phyloP scores from a whole-genome alignment of 2,797 vertebrate species.

The Meda fulgida region DNA sequence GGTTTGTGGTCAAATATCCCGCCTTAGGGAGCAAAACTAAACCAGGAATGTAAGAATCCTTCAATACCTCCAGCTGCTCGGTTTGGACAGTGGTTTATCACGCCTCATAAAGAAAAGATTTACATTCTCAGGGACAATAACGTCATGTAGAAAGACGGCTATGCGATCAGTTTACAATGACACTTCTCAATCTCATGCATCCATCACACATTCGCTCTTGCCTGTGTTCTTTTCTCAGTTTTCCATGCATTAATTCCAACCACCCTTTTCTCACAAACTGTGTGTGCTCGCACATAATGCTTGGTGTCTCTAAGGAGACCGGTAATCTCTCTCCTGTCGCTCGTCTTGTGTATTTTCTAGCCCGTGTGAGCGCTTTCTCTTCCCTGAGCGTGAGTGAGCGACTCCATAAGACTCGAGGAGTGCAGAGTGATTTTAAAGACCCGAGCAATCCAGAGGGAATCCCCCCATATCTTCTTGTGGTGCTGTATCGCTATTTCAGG shows the following conservation, averaged over 20 bases:
- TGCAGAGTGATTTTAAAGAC: slow-evolving; percentile 42
- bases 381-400: slow-evolving; percentile 70
- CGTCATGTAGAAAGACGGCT: neutral
- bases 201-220: slow-evolving; percentile 3
- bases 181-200: slow-evolving; percentile 23
- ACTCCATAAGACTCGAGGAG: slow-evolving; percentile 56
- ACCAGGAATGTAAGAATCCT: slow-evolving; percentile 33
- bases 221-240: slow-evolving; percentile 35
- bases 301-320: slow-evolving; percentile 71
- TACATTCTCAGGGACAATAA: slow-evolving; percentile 9
- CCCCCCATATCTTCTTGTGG: slow-evolving; percentile 5
- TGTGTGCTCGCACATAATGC: slow-evolving; percentile 72
- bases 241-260: slow-evolving; percentile 54
- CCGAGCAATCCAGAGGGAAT: slow-evolving; percentile 5
- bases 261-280: slow-evolving; percentile 69
- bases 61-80: neutral
- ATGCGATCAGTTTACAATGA: slow-evolving; percentile 24
- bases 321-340: slow-evolving; percentile 72
- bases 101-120: slow-evolving; percentile 28
- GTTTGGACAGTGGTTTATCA: slow-evolving; percentile 35
- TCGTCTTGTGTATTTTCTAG: slow-evolving; percentile 75
- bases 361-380: slow-evolving; percentile 73
- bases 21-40: slow-evolving; percentile 41
- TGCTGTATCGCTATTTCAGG: slow-evolving; percentile 7
- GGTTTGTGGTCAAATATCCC: slow-evolving; percentile 39